These are phyloP conservation scores for Felis chaus DNA, from an alignment of 2,113 vertebrate species.

Conservation along the genomic window DNA sequence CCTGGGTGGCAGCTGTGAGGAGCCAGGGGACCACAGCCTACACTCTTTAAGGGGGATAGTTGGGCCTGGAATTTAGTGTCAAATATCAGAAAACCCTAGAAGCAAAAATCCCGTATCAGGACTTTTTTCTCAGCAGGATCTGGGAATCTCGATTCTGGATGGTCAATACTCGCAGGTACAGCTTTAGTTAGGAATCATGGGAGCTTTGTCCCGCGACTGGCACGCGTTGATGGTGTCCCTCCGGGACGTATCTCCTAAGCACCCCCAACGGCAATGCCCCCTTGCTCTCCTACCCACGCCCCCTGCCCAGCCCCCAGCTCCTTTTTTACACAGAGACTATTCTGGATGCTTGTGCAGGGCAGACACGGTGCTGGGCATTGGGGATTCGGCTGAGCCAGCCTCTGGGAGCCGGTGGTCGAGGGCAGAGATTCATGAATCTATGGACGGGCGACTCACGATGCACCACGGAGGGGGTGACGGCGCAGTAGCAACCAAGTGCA, in stretches of 20 bases:
- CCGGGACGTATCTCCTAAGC: not conserved
- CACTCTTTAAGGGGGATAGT: not conserved
- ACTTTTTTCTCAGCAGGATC: not conserved
- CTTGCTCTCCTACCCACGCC: too few relatives aligned
- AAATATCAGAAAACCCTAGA: not conserved
- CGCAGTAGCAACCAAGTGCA: not conserved
- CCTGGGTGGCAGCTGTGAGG: not conserved
- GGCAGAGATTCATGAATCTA: not conserved
- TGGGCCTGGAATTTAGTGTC: not conserved
- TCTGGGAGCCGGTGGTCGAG: not conserved
- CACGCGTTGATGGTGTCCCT: not conserved
- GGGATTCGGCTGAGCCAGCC: not conserved
- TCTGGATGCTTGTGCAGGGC: not conserved
- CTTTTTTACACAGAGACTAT: too few relatives aligned
- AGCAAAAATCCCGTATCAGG: not conserved
- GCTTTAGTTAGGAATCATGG: not conserved
- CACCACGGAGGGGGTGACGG: not conserved
- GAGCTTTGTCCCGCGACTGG: not conserved
- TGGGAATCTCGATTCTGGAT: not conserved
- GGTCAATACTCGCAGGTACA: not conserved
- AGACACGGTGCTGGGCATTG: not conserved
- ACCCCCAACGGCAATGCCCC: too few relatives aligned
- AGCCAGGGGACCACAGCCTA: not conserved
- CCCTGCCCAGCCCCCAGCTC: not conserved
- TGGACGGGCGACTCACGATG: accelerated